These are phyloP conservation scores for Erynnis tages DNA, from an alignment of 2,888 invertebrate genomes.

Conservation along the genomic window DNA sequence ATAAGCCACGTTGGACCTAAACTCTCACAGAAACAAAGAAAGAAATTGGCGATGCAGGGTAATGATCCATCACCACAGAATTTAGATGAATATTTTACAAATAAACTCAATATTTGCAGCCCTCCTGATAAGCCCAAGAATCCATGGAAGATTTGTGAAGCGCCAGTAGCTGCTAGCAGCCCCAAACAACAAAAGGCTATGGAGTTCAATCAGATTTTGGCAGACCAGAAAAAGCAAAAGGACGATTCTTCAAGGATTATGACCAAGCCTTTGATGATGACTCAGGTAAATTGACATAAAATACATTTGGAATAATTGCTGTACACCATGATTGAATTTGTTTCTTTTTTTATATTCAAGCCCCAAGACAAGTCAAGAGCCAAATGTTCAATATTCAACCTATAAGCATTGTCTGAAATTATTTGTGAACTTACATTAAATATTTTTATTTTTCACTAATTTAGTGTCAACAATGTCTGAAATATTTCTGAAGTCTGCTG, in stretches of 20 bases:
- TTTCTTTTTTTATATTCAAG: neutral
- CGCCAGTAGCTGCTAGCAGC: slow-evolving; percentile 56
- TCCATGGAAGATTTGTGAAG: slow-evolving; percentile 66
- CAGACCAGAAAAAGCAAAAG: slow-evolving; percentile 87
- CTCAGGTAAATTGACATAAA: slow-evolving; percentile 82
- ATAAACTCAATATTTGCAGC: slow-evolving; percentile 51
- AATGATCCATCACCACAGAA: slow-evolving; percentile 50
- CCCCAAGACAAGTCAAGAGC: no score
- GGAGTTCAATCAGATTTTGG: slow-evolving; percentile 82
- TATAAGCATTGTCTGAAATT: no score
- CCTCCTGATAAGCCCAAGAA: slow-evolving; percentile 75
- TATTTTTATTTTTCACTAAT: no score
- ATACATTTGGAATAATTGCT: neutral
- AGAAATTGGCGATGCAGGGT: slow-evolving; percentile 78
- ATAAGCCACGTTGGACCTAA: slow-evolving; percentile 76
- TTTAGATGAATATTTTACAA: slow-evolving; percentile 51
- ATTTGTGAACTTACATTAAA: no score
- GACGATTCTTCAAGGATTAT: slow-evolving; percentile 86
- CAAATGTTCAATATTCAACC: no score
- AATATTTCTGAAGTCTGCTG: no score
- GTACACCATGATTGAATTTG: no score
- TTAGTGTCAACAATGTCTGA: no score
- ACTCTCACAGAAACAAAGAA: slow-evolving; percentile 84
- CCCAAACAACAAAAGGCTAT: slow-evolving; percentile 61
- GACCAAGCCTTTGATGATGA: slow-evolving; percentile 86